phyloP scores from a whole-genome alignment of 2,113 vertebrate genomes.

The Cervus canadensis region DNA sequence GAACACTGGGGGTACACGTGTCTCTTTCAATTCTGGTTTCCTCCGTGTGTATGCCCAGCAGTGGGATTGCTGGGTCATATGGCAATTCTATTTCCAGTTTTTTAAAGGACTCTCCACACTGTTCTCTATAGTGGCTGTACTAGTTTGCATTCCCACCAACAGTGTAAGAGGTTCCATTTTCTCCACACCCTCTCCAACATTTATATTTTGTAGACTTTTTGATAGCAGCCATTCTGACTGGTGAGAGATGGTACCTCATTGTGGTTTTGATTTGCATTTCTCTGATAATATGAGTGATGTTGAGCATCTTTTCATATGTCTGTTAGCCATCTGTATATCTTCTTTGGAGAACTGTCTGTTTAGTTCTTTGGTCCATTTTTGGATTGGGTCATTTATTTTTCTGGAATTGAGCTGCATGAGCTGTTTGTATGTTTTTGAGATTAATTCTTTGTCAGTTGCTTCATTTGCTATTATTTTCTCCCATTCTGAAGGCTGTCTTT shows the following conservation, averaged over 20 bases:
- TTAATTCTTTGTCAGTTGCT: neutral
- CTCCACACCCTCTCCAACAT: neutral
- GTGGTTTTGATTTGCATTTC: neutral
- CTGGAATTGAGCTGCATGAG: neutral
- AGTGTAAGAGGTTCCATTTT: neutral
- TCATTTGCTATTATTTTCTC: neutral
- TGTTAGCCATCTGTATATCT: neutral
- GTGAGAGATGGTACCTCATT: neutral
- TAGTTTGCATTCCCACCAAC: neutral
- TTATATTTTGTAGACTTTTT: neutral
- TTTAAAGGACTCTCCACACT: neutral
- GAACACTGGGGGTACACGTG: rapidly evolving
- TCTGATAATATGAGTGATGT: neutral
- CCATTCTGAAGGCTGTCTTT: neutral
- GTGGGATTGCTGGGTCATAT: neutral
- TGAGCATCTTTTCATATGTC: neutral
- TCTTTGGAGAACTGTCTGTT: neutral
- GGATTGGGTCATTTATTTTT: neutral
- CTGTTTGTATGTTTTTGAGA: neutral
- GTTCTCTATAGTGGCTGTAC: neutral
- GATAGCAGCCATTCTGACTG: neutral
- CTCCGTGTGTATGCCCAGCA: rapidly evolving
- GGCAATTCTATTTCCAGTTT: neutral
- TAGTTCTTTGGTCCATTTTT: neutral
- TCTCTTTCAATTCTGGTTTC: neutral